Evolutionary conservation across 92 coral and sea anemone species (phyloP).

Genomic region (Phymanthus crucifer): DNA sequence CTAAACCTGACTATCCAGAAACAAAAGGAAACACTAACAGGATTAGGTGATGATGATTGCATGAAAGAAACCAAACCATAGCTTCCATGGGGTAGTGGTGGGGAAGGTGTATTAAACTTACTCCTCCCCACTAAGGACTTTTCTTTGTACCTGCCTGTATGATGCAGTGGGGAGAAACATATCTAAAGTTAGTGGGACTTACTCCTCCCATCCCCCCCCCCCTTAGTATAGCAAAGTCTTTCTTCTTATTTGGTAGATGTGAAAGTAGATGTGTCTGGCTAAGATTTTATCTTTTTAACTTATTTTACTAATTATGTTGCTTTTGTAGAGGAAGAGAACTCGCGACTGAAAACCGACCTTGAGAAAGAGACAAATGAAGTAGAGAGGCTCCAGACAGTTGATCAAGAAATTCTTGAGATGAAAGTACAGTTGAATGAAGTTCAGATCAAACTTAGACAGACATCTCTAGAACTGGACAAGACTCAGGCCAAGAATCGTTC

Average conservation of each 20-base stretch:
- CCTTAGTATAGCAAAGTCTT: no score
- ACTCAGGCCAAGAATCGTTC: conserved; percentile 88
- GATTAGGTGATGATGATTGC: conserved; percentile 73
- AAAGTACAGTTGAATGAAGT: conserved; percentile 68
- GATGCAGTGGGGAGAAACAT: no score
- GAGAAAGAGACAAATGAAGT: conserved; percentile 75
- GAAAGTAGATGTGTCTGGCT: no score
- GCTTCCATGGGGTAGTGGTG: neutral
- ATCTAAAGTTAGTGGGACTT: no score
- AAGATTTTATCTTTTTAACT: neutral
- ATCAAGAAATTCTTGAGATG: conserved; percentile 62
- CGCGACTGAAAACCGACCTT: conserved; percentile 61
- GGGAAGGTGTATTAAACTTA: neutral
- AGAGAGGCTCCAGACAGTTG: conserved; percentile 54
- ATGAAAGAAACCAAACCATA: neutral
- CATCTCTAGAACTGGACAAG: conserved; percentile 84
- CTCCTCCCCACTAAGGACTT: no score
- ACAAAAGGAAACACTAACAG: conserved; percentile 59
- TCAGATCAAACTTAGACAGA: conserved; percentile 66
- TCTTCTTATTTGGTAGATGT: no score
- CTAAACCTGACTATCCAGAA: conserved; percentile 61
- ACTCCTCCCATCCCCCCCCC: no score
- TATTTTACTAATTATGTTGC: neutral
- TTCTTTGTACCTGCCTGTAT: no score
- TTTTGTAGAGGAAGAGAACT: conserved; percentile 60